Conservation (phyloP, 2,888 invertebrate genomes). For the Embidobia sp. region DNA sequence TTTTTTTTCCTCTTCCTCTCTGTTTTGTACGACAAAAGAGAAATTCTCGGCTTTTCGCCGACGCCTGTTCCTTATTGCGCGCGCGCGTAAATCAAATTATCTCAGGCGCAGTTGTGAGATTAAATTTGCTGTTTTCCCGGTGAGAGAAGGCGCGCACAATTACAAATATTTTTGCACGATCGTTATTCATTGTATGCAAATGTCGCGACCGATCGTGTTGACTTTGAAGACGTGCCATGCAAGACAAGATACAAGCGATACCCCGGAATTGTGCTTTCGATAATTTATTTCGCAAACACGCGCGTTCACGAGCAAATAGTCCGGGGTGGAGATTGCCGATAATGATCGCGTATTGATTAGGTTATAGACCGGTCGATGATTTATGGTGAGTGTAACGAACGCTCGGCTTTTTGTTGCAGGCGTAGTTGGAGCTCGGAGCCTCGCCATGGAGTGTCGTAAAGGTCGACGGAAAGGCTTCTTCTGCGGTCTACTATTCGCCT, state of each 20-base stretch:
- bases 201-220: slow-evolving; percentile 38
- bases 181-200: slow-evolving; percentile 54
- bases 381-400: slow-evolving; percentile 15
- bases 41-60: slow-evolving; percentile 23
- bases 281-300: slow-evolving; percentile 25
- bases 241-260: slow-evolving; percentile 46
- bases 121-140: slow-evolving; percentile 23
- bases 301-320: slow-evolving; percentile 27
- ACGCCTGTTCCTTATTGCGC: slow-evolving; percentile 33
- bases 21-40: slow-evolving; percentile 20
- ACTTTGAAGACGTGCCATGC: slow-evolving; percentile 49
- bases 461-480: slow-evolving; percentile 80
- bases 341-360: slow-evolving; percentile 51
- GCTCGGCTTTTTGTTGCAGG: slow-evolving; percentile 71
- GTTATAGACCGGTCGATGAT: slow-evolving; percentile 24
- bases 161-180: slow-evolving; percentile 58
- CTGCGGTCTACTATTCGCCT: slow-evolving; percentile 77
- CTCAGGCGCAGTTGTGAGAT: slow-evolving; percentile 19
- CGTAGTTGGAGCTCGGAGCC: slow-evolving; percentile 78
- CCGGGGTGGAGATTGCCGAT: slow-evolving; percentile 13
- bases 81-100: slow-evolving; percentile 59
- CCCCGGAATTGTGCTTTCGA: slow-evolving; percentile 7
- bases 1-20: slow-evolving; percentile 4
- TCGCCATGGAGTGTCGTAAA: slow-evolving; percentile 80
- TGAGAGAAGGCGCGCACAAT: slow-evolving; percentile 36